These are phyloP conservation scores for Stenotaenia linearis DNA, from an alignment of 2,888 invertebrate genomes.

Conservation along the genomic window DNA sequence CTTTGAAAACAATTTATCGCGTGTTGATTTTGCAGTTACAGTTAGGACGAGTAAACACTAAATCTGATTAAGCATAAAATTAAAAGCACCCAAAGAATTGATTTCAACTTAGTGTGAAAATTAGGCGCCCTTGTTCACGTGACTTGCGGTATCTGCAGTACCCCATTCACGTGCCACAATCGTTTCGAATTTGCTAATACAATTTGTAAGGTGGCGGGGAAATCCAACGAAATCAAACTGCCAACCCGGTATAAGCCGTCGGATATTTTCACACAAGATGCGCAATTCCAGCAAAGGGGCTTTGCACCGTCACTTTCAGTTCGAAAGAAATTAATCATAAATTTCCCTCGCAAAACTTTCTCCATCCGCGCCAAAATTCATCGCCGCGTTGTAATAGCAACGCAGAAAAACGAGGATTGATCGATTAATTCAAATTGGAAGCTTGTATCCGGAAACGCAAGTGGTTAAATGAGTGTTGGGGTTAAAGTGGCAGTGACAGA, in stretches of 20 bases:
- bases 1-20: no score
- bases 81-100: neutral
- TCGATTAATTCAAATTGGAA: neutral
- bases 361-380: no score
- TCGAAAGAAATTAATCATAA: neutral
- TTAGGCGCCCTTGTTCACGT: neutral
- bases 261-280: neutral
- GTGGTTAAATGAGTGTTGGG: conserved; percentile 26
- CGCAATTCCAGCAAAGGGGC: neutral
- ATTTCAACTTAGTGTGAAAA: neutral
- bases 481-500: conserved; percentile 24
- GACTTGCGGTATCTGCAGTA: neutral
- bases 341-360: neutral
- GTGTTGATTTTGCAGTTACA: neutral
- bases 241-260: neutral
- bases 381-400: no score
- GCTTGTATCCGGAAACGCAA: neutral
- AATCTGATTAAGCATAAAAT: neutral
- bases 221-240: neutral
- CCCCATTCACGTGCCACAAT: neutral
- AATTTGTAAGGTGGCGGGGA: conserved; percentile 3
- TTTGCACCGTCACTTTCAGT: neutral
- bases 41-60: neutral
- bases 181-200: neutral
- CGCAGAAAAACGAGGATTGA: neutral